phyloP scores from a whole-genome alignment of 2,113 vertebrate genomes.

The Euleptes europaea region DNA sequence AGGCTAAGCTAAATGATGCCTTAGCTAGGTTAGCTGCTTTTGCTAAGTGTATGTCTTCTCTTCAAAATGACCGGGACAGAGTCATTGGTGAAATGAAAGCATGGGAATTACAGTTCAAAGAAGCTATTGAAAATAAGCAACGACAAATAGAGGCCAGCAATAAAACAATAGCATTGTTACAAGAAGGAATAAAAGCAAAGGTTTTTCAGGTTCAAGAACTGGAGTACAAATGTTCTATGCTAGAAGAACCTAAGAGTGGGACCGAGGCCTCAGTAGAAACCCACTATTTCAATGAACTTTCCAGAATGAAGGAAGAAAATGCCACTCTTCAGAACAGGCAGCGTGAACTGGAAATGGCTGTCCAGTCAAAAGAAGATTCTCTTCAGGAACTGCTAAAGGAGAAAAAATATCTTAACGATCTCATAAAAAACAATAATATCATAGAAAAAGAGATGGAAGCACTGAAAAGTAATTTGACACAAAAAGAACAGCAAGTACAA shows the following conservation, averaged over 20 bases:
- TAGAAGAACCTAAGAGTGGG: constrained; percentile 73
- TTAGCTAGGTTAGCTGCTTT: constrained; percentile 76
- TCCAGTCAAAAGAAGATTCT: constrained; percentile 69
- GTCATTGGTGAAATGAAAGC: constrained; percentile 68
- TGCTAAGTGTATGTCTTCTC: constrained; percentile 68
- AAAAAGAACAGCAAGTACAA: constrained; percentile 74
- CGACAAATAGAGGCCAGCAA: constrained; percentile 78
- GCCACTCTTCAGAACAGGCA: constrained; percentile 60
- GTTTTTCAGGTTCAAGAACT: constrained; percentile 72
- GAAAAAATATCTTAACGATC: constrained; percentile 66
- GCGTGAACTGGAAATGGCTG: constrained; percentile 63
- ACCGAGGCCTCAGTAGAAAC: constrained; percentile 71
- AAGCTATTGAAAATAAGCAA: constrained; percentile 80
- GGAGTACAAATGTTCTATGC: constrained; percentile 62
- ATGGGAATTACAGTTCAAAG: constrained; percentile 79
- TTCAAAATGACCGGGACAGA: constrained; percentile 71
- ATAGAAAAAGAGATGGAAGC: constrained; percentile 69
- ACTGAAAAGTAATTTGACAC: constrained; percentile 63
- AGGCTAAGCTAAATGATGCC: constrained; percentile 70
- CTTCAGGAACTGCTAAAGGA: constrained; percentile 73
- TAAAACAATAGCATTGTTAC: constrained; percentile 71
- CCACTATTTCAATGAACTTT: constrained; percentile 75
- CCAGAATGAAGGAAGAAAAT: constrained; percentile 78
- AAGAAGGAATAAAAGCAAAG: constrained; percentile 76
- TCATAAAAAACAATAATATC: constrained; percentile 67